Evolutionary conservation across 2,888 invertebrate genomes (phyloP).

Genomic region (Rhingia campestris): DNA sequence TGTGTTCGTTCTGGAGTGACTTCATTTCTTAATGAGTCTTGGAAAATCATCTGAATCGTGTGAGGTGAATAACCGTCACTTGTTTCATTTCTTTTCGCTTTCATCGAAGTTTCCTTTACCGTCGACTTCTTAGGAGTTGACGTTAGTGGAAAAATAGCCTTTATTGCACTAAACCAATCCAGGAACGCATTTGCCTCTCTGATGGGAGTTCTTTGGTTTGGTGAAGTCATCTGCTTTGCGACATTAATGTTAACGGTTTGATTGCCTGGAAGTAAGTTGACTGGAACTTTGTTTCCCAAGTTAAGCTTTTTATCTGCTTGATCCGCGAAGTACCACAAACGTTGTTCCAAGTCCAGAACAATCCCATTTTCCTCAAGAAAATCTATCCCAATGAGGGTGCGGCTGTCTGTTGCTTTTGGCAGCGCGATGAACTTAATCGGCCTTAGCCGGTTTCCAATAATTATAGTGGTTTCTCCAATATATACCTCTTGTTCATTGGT

Average conservation of each 20-base stretch:
- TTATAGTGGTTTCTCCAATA: constrained; percentile 13
- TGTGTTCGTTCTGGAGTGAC: background rate
- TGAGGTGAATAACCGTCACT: constrained; percentile 1
- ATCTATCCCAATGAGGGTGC: constrained; percentile 47
- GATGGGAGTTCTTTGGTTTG: background rate
- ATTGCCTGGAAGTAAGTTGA: background rate
- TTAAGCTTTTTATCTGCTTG: constrained; percentile 11
- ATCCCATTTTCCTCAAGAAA: constrained; percentile 36
- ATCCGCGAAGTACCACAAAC: constrained; percentile 19
- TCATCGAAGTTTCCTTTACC: background rate
- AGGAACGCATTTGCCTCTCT: background rate
- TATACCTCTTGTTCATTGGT: background rate
- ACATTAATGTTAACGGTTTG: background rate
- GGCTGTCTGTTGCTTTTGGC: constrained; percentile 26
- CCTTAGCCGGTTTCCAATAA: constrained; percentile 38
- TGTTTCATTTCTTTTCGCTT: background rate
- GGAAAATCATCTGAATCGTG: background rate
- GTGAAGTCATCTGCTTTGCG: background rate
- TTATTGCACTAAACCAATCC: background rate
- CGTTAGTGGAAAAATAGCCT: constrained; percentile 5
- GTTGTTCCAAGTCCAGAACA: constrained; percentile 13
- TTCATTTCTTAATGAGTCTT: background rate
- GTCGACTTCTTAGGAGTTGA: background rate
- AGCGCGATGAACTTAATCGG: constrained; percentile 26
- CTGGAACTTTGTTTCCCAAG: constrained; percentile 2